Evolutionary conservation across 92 coral and sea anemone species (phyloP).

Genomic region (Bergia sp.): DNA sequence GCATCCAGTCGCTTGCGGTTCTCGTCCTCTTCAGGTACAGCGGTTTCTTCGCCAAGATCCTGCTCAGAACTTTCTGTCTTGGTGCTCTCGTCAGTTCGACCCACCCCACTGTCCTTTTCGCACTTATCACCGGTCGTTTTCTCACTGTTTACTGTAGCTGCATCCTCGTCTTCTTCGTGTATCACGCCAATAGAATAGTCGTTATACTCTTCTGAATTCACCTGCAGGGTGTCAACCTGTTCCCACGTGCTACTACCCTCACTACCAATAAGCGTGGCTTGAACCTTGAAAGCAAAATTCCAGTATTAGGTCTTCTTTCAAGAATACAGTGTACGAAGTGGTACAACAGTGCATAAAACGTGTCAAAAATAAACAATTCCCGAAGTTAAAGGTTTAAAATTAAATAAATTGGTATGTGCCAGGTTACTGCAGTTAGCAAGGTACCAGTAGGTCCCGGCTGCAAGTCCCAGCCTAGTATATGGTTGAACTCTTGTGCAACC

Average conservation of each 20-base stretch:
- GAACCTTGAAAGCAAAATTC: constrained; percentile 62
- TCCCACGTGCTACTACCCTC: constrained; percentile 84
- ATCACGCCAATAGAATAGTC: constrained; percentile 88
- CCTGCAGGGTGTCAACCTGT: constrained; percentile 64
- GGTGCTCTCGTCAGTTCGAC: constrained; percentile 91
- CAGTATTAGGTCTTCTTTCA: background rate
- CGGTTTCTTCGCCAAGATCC: constrained; percentile 77
- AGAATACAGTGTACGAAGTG: no score
- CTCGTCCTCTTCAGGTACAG: constrained; percentile 54
- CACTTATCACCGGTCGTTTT: constrained; percentile 87
- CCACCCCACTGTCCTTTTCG: constrained; percentile 97
- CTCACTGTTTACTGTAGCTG: constrained; percentile 75
- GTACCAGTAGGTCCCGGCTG: no score
- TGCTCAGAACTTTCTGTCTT: constrained; percentile 95
- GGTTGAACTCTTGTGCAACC: no score
- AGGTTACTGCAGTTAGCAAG: no score
- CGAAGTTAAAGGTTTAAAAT: no score
- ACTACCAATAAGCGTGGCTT: constrained; percentile 91
- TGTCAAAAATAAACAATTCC: no score
- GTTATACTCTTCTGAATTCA: constrained; percentile 35
- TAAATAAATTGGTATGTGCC: no score
- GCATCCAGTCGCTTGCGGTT: constrained; percentile 57
- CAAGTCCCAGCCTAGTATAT: no score
- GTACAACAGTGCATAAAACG: no score
- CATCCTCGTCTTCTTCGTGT: constrained; percentile 94